phyloP scores from a whole-genome alignment of 37 sponge, comb jelly and placozoan species.

The Ephydatia muelleri region DNA sequence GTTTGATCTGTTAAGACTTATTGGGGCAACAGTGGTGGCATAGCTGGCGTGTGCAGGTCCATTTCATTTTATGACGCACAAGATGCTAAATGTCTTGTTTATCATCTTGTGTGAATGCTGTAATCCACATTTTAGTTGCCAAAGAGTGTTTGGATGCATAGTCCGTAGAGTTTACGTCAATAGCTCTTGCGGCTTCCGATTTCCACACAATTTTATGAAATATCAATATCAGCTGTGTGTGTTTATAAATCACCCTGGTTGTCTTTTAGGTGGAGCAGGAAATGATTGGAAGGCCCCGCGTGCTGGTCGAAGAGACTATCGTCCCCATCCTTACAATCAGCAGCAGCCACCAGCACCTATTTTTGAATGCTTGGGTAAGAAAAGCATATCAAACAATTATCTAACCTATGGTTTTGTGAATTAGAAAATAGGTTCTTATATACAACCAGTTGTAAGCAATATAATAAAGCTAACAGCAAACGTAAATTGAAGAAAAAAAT shows the following conservation, averaged over 20 bases:
- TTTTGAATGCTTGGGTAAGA: conserved; percentile 6
- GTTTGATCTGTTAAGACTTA: neutral
- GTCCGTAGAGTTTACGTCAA: neutral
- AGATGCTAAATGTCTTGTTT: neutral
- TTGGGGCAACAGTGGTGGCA: neutral
- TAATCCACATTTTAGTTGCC: neutral
- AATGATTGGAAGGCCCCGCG: conserved; percentile 27
- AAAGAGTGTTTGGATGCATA: conserved; percentile 4
- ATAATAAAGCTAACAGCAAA: too few relatives aligned
- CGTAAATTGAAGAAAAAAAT: too few relatives aligned
- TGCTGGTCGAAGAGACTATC: conserved; percentile 15
- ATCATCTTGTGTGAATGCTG: neutral
- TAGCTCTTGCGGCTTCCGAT: neutral
- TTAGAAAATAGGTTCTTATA: neutral
- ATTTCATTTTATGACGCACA: neutral
- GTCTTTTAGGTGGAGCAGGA: neutral
- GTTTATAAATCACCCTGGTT: too few relatives aligned
- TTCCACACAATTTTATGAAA: neutral
- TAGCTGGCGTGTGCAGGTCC: neutral
- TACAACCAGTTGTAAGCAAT: neutral
- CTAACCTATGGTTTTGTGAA: neutral
- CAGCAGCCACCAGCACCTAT: conserved; percentile 14
- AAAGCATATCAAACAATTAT: too few relatives aligned
- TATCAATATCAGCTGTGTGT: neutral
- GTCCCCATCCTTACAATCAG: conserved; percentile 55